Evolutionary conservation across 2,888 invertebrate species (phyloP).

Genomic region (Dusona sp.): DNA sequence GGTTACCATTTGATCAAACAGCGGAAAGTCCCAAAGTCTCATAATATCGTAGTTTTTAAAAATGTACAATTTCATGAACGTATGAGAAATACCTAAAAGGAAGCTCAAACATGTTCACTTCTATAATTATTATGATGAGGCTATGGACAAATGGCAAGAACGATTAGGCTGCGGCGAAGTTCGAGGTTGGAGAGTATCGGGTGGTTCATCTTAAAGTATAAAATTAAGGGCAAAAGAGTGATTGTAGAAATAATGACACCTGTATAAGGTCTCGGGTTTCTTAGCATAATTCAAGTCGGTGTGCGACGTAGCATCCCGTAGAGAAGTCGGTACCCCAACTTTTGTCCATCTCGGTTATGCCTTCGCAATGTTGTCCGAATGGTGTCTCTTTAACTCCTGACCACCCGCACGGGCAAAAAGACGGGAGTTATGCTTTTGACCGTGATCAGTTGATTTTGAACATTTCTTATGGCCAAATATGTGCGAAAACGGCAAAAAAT

Average conservation of each 20-base stretch:
- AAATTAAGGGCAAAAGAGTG: slow-evolving; percentile 63
- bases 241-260: slow-evolving; percentile 72
- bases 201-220: slow-evolving; percentile 77
- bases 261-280: slow-evolving; percentile 64
- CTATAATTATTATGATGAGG: not conserved
- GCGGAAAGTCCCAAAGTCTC: not conserved
- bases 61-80: not conserved
- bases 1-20: not conserved
- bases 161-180: slow-evolving; percentile 43
- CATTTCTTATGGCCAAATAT: no score
- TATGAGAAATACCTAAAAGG: not conserved
- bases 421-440: no score
- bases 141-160: slow-evolving; percentile 19
- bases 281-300: slow-evolving; percentile 73
- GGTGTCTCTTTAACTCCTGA: slow-evolving; percentile 19
- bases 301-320: slow-evolving; percentile 41
- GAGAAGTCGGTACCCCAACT: slow-evolving; percentile 54
- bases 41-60: not conserved
- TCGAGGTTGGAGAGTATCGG: slow-evolving; percentile 67
- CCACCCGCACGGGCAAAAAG: no score
- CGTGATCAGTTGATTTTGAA: no score
- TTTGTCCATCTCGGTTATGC: slow-evolving; percentile 45
- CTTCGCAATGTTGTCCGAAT: slow-evolving; percentile 60
- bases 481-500: no score
- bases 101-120: not conserved